Base-by-base conservation (phyloP, 2,888 invertebrate species). In the Lydus trimaculatus region DNA sequence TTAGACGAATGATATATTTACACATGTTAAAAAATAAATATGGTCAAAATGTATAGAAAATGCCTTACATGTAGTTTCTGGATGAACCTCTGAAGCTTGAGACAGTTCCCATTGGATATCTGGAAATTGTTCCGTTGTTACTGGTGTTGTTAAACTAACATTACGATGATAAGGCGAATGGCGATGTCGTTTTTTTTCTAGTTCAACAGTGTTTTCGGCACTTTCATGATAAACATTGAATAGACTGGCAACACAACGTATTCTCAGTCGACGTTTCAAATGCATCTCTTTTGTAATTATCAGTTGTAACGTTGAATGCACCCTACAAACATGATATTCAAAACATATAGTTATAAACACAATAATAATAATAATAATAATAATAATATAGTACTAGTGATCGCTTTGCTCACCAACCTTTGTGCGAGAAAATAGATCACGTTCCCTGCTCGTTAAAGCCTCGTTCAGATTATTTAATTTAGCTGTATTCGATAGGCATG, bases 221-320 rank as follows among this genome's bases (percentile, higher is more conserved):
- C 89, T 90, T 81, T 90, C 88, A 86, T 90, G 90, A 81, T 91
- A 92, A 61, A 92, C 86, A 75, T 89, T 87, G 80, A 90, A 89
- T 76, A 92, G 87, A 70, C 89, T 89, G 0, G 91, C 91, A 72
- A 89, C 89, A 83, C 92, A 92, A 2, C 91, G 88, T 52, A 92
- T 85, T 86, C 89, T 84, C 70, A 85, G 72, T 65, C 82, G 79
- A 60, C 82, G 83, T 56, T 79, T 77, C 11, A 79, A 72, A 74
- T 84, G 83, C 39, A 81, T 74, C 25, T 82, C 77, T 70, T 81
- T 79, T 39, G 72, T 78, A 39, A 84, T 78, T 64, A 77, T 77
- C 72, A 84, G 74, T 52, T 81, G 80, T 48, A 85, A 75, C 8
- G 79, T 80, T 11, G 83, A 80, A 65, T 80, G 79, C 33, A 83